phyloP scores from a whole-genome alignment of 1,140 invertebrate species.

The Drosophila nebulosa region DNA sequence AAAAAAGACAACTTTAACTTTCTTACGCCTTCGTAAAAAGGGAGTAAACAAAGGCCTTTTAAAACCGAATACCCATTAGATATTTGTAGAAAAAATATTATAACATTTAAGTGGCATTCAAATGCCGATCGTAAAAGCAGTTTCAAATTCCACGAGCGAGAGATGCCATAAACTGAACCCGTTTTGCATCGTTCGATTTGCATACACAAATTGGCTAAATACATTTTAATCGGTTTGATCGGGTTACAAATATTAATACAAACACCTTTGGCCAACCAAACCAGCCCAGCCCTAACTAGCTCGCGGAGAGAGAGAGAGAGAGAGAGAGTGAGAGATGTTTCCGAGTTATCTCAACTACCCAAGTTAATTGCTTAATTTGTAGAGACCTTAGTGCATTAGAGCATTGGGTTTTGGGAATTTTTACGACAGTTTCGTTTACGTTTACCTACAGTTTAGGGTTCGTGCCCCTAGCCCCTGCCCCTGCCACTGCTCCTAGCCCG shows the following conservation, averaged over 20 bases:
- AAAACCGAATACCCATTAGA: conserved; percentile 44
- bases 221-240: conserved; percentile 54
- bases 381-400: conserved; percentile 40
- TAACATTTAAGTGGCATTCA: conserved; percentile 62
- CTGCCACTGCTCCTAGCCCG: background rate
- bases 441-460: conserved; percentile 24
- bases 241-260: conserved; percentile 47
- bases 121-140: conserved; percentile 43
- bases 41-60: conserved; percentile 37
- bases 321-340: background rate
- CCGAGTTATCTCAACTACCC: conserved; percentile 63
- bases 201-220: conserved; percentile 60
- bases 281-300: background rate
- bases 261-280: conserved; percentile 42
- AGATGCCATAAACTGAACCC: conserved; percentile 25
- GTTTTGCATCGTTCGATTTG: conserved; percentile 41
- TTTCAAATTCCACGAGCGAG: background rate
- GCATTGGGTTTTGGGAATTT: background rate
- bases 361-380: conserved; percentile 77
- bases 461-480: background rate
- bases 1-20: conserved; percentile 21
- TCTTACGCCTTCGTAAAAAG: conserved; percentile 43
- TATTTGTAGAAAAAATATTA: conserved; percentile 73
- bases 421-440: conserved; percentile 7
- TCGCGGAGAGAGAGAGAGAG: background rate